A percentile compares a stretch with the other conserved stretches of the same genome.
Evolutionary conservation across 2,113 vertebrate species (phyloP).

Genomic region (Prochilodus magdalenae): DNA sequence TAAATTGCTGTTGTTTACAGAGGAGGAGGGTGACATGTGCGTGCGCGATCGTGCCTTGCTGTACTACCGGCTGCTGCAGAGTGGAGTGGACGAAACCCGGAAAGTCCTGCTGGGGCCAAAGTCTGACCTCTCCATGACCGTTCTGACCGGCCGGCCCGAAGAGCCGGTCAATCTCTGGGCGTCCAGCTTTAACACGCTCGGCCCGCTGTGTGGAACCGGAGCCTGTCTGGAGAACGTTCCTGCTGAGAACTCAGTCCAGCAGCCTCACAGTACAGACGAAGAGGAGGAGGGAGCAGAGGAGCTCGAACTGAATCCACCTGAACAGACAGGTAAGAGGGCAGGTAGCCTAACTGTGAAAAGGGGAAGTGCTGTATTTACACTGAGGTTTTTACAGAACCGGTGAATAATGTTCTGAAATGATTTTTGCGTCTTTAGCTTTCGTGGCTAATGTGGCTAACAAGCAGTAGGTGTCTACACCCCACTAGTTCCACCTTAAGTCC

Average conservation of each 20-base stretch:
- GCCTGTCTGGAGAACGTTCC: constrained; percentile 12
- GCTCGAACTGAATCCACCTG: background rate
- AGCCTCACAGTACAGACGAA: constrained; percentile 39
- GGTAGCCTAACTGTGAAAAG: background rate
- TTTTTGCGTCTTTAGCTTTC: no score
- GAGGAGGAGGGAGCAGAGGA: constrained; percentile 16
- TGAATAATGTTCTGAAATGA: no score
- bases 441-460: no score
- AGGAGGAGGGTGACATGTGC: constrained; percentile 92
- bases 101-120: constrained; percentile 84
- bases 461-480: no score
- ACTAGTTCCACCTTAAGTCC: no score
- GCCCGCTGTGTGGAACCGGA: constrained; percentile 69
- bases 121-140: constrained; percentile 87
- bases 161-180: constrained; percentile 86
- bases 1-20: constrained; percentile 70
- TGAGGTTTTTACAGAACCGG: no score
- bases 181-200: constrained; percentile 86
- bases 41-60: constrained; percentile 91
- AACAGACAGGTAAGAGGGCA: constrained; percentile 10
- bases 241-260: background rate
- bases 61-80: constrained; percentile 89
- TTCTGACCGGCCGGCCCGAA: constrained; percentile 83
- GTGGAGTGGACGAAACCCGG: constrained; percentile 81
- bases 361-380: no score